phyloP scores from a whole-genome alignment of 2,113 vertebrate species.

The Hypomesus transpacificus region DNA sequence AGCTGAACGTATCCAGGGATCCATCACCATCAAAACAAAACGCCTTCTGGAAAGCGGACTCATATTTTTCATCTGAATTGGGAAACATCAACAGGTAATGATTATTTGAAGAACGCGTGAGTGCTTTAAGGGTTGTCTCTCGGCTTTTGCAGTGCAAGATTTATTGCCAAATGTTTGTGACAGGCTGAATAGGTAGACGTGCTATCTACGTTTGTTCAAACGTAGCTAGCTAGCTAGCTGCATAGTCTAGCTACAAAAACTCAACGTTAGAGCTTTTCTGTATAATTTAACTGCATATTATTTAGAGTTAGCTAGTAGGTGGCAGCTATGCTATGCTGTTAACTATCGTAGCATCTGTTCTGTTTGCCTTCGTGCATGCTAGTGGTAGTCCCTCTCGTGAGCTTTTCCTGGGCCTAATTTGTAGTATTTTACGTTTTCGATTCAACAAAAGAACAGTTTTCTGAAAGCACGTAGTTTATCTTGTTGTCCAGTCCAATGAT shows the following conservation, averaged over 20 bases:
- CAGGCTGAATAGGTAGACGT: not conserved
- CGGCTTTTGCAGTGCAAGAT: not conserved
- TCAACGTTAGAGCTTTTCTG: no score
- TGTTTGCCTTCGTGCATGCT: no score
- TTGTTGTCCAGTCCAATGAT: no score
- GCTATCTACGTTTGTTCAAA: not conserved
- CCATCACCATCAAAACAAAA: slow-evolving; percentile 37
- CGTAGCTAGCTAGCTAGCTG: not conserved
- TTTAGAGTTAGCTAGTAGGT: no score
- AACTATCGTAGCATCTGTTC: no score
- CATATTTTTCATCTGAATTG: slow-evolving; percentile 46
- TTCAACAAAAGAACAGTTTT: no score
- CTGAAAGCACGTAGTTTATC: no score
- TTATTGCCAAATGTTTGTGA: not conserved
- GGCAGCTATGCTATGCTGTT: no score
- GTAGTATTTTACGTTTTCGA: no score
- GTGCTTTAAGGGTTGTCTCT: not conserved
- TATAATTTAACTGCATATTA: no score
- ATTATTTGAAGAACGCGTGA: not conserved
- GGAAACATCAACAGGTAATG: slow-evolving; percentile 61
- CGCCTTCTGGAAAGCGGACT: slow-evolving; percentile 20
- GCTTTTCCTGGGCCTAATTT: no score
- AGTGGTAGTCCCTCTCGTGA: no score
- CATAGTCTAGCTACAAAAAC: not conserved
- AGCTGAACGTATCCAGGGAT: not conserved